These are phyloP conservation scores for Nothocercus julius DNA, from an alignment of 2,113 vertebrate genomes.

Conservation along the genomic window DNA sequence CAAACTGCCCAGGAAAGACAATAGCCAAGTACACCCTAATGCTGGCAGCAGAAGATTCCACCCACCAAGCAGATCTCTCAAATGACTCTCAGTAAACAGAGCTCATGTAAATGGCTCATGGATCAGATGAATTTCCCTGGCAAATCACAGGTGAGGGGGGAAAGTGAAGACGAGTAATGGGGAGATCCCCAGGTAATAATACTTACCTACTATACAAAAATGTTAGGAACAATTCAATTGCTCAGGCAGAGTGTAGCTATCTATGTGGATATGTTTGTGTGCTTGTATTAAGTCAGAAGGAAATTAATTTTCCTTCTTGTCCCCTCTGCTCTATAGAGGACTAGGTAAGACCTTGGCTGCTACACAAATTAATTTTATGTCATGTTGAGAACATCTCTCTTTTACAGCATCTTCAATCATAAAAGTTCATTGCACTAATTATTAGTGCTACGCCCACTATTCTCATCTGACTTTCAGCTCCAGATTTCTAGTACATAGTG, in stretches of 20 bases:
- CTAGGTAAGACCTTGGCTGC: not conserved
- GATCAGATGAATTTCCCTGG: not conserved
- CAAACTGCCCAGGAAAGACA: not conserved
- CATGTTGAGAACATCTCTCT: not conserved
- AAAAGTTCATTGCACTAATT: not conserved
- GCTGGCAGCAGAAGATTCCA: not conserved
- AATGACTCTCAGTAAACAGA: not conserved
- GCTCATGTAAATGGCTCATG: not conserved
- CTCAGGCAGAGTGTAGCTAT: not conserved
- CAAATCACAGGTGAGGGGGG: not conserved
- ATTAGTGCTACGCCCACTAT: not conserved
- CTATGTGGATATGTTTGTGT: not conserved
- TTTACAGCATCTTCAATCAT: not conserved
- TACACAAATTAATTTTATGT: not conserved
- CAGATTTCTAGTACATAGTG: not conserved
- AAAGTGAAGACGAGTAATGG: not conserved
- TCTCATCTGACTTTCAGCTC: not conserved
- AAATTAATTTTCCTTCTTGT: not conserved
- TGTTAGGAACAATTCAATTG: not conserved
- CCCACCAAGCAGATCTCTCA: not conserved
- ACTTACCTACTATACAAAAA: not conserved
- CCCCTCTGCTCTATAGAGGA: not conserved
- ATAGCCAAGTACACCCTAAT: accelerated
- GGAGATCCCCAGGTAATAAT: not conserved
- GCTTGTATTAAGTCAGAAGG: not conserved